A percentile compares a stretch with the other conserved stretches of the same genome.
Conservation (phyloP, 1,140 invertebrate species). For the Neodiprion pinetum region DNA sequence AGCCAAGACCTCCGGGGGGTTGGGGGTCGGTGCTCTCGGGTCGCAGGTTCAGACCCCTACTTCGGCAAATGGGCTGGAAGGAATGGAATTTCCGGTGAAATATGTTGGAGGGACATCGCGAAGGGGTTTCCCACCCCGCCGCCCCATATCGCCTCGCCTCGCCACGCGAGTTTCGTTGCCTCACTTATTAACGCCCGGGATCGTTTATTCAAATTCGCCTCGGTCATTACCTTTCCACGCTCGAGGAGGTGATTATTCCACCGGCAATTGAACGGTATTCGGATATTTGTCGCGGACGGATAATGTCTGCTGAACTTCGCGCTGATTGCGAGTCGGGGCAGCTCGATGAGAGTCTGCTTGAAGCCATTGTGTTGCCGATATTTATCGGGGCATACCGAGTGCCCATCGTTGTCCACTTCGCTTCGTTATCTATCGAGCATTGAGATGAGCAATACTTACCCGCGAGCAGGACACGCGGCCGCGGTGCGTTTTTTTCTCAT, state of each 20-base stretch:
- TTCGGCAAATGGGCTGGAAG: constrained; percentile 2
- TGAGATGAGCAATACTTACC: no score
- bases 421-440: no score
- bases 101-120: neutral
- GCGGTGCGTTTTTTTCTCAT: neutral
- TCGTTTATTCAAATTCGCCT: constrained; percentile 1
- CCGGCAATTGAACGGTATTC: neutral
- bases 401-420: no score
- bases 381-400: neutral
- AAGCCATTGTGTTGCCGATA: neutral
- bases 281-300: neutral
- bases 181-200: neutral
- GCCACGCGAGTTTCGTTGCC: neutral
- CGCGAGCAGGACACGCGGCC: no score
- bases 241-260: neutral
- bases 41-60: constrained; percentile 2
- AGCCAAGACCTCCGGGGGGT: neutral
- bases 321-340: no score
- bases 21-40: neutral
- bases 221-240: constrained; percentile 1
- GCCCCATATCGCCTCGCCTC: neutral
- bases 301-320: no score
- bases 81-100: constrained; percentile 7
- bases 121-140: neutral
- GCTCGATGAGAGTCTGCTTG: neutral